Percentiles rank a stretch among this genome's conserved stretches.
These are phyloP conservation scores for Neoniphon sammara DNA, from an alignment of 2,797 vertebrate species.

Conservation along the genomic window DNA sequence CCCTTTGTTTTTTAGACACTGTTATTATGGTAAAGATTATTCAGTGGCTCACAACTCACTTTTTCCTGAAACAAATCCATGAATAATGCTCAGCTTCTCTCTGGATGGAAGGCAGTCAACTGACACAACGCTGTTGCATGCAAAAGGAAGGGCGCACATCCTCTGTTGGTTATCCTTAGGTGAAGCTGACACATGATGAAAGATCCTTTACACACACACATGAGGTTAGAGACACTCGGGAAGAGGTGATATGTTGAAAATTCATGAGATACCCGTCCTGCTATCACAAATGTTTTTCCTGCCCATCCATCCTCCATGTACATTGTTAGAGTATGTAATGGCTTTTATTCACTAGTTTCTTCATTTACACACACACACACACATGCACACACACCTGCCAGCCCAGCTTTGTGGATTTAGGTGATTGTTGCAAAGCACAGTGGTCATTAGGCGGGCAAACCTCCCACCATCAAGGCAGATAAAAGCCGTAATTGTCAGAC, in stretches of 20 bases:
- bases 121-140: constrained; percentile 29
- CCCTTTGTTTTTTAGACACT: constrained; percentile 4
- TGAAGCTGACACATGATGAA: constrained; percentile 60
- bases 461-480: constrained; percentile 31
- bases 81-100: constrained; percentile 10
- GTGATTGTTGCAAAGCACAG: constrained; percentile 45
- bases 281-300: constrained; percentile 57
- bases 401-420: constrained; percentile 38
- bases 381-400: background rate
- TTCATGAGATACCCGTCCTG: constrained; percentile 56
- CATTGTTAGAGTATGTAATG: constrained; percentile 40
- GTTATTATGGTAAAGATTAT: constrained; percentile 2
- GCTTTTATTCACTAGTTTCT: constrained; percentile 32
- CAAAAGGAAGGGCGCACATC: constrained; percentile 22
- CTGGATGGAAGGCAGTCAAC: background rate
- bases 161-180: constrained; percentile 43
- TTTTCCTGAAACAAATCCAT: constrained; percentile 25
- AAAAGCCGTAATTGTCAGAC: constrained; percentile 36
- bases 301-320: constrained; percentile 43
- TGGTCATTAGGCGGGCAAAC: constrained; percentile 56
- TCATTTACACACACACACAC: constrained; percentile 1
- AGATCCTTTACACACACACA: constrained; percentile 61
- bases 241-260: constrained; percentile 61
- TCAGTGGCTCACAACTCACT: background rate
- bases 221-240: constrained; percentile 40